Percentiles rank a stretch among this genome's conserved stretches.
Conservation (phyloP, 1,140 invertebrate species). For the Dicyema japonicum region DNA sequence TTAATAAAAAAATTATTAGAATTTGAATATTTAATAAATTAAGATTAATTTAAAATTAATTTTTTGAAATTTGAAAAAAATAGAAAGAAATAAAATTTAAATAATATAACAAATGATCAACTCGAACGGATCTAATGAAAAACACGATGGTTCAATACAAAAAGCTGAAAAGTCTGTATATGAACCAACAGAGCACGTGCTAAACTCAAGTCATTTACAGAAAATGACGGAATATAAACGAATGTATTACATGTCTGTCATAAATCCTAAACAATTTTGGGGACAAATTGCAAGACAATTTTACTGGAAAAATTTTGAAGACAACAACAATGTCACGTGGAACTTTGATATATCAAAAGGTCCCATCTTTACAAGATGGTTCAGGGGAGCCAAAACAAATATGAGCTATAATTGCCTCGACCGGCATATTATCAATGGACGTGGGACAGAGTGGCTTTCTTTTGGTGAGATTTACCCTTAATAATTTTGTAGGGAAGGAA, state of each 20-base stretch:
- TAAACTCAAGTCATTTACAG: background rate
- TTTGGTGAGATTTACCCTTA: slow-evolving; percentile 28
- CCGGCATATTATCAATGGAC: slow-evolving; percentile 41
- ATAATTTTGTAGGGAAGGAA: slow-evolving; percentile 63
- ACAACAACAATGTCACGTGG: slow-evolving; percentile 47
- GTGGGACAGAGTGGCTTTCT: slow-evolving; percentile 42
- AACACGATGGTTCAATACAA: too few relatives aligned
- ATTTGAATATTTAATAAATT: too few relatives aligned
- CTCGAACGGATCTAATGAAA: too few relatives aligned
- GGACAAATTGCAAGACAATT: slow-evolving; percentile 33
- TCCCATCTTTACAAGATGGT: slow-evolving; percentile 62
- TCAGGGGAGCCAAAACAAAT: slow-evolving; percentile 52
- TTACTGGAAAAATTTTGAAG: slow-evolving; percentile 35
- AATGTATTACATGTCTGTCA: slow-evolving; percentile 47
- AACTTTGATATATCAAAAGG: slow-evolving; percentile 32
- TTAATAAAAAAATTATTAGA: too few relatives aligned
- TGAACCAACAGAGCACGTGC: too few relatives aligned
- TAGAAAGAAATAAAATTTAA: too few relatives aligned
- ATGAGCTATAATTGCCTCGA: slow-evolving; percentile 68
- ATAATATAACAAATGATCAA: too few relatives aligned
- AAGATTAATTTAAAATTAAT: too few relatives aligned
- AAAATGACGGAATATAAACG: slow-evolving; percentile 30
- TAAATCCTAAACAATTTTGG: slow-evolving; percentile 55
- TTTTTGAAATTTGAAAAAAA: too few relatives aligned
- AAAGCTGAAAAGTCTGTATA: too few relatives aligned